These are phyloP conservation scores for Phyllotis vaccarum DNA, from an alignment of 2,797 vertebrate species.

Conservation along the genomic window DNA sequence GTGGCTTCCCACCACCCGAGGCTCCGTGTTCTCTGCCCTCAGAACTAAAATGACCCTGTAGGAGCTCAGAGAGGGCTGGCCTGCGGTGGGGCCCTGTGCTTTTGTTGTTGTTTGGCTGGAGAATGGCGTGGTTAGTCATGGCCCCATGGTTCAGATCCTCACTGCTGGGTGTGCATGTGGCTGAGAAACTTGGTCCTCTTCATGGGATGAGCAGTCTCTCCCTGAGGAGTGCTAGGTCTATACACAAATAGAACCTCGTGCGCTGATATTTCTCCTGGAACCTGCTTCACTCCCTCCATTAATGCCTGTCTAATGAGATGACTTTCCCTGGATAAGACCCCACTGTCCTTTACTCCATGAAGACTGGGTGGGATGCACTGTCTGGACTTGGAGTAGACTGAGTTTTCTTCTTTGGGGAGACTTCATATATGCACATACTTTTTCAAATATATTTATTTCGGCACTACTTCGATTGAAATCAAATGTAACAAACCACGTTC, in stretches of 20 bases:
- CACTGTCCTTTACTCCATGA: neutral
- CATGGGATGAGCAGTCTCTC: neutral
- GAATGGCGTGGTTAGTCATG: neutral
- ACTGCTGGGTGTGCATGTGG: neutral
- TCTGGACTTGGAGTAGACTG: neutral
- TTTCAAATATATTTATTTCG: neutral
- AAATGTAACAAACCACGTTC: neutral
- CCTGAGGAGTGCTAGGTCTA: neutral
- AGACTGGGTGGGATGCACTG: neutral
- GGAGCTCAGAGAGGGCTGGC: conserved; percentile 5
- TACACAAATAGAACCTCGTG: neutral
- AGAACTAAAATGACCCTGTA: conserved; percentile 45
- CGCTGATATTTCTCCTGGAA: neutral
- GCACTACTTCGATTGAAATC: neutral
- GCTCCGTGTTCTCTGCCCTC: conserved; percentile 47
- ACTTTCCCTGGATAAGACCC: neutral
- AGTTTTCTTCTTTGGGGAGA: neutral
- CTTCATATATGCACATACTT: too few species aligned
- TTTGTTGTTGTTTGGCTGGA: neutral
- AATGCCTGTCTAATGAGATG: neutral
- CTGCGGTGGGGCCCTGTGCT: neutral
- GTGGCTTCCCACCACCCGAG: conserved; percentile 43
- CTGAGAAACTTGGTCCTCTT: neutral
- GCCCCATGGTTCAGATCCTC: neutral
- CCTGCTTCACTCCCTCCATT: neutral